phyloP scores from a whole-genome alignment of 1,140 invertebrate genomes.

The Laupala kohalensis region DNA sequence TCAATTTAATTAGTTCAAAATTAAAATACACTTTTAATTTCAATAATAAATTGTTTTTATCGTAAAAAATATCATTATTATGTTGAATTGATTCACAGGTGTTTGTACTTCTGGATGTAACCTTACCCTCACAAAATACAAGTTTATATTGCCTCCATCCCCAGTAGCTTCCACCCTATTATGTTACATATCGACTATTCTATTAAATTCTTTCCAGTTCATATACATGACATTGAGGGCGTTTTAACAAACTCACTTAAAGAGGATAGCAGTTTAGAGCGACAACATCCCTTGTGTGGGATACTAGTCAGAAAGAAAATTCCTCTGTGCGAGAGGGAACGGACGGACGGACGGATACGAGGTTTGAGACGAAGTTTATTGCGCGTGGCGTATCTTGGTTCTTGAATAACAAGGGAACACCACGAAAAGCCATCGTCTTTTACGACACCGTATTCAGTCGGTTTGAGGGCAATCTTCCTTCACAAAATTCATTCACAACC shows the following conservation, averaged over 20 bases:
- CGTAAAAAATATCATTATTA: no score
- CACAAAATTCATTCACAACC: background rate
- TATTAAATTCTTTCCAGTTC: background rate
- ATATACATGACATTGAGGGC: background rate
- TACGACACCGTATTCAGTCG: background rate
- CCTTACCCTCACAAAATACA: no score
- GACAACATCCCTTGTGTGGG: background rate
- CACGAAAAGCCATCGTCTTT: background rate
- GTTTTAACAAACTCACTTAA: background rate
- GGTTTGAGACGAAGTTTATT: background rate
- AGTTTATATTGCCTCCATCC: no score
- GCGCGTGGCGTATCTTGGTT: background rate
- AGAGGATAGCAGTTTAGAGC: background rate
- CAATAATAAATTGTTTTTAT: no score
- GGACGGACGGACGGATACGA: background rate
- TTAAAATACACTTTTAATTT: no score
- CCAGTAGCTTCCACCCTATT: no score
- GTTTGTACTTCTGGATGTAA: no score
- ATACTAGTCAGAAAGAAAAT: background rate
- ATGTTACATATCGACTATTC: background rate
- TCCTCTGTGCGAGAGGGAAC: no score
- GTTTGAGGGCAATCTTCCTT: background rate
- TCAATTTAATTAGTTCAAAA: no score
- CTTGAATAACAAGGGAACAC: background rate
- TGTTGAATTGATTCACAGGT: no score